Evolutionary conservation across 2,113 vertebrate species (phyloP).

Genomic region (Galemys pyrenaicus): DNA sequence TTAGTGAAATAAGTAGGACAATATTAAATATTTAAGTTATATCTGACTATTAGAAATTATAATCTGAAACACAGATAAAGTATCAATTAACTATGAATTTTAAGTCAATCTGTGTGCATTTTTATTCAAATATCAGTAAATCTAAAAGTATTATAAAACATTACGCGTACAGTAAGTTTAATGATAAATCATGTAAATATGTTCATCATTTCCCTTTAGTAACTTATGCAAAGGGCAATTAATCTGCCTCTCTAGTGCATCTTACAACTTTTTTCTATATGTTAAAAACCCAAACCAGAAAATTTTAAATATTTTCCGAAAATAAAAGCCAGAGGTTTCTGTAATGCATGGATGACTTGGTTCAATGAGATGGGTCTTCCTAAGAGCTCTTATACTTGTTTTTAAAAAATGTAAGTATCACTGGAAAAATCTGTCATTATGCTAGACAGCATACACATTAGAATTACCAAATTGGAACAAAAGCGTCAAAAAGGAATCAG

Average conservation of each 20-base stretch:
- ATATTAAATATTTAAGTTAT: constrained; percentile 31
- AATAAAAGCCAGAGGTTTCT: background rate
- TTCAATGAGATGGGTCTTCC: background rate
- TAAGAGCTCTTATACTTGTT: background rate
- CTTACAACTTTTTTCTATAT: constrained; percentile 49
- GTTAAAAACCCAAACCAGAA: background rate
- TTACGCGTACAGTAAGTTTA: constrained; percentile 64
- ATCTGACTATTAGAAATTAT: background rate
- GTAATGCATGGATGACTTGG: background rate
- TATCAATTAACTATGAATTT: background rate
- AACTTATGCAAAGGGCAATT: constrained; percentile 61
- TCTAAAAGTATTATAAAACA: constrained; percentile 60
- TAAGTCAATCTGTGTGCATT: background rate
- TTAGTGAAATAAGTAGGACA: background rate
- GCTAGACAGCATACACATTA: background rate
- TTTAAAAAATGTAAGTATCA: constrained; percentile 35
- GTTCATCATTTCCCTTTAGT: constrained; percentile 70
- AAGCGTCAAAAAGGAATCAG: background rate
- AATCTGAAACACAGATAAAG: background rate
- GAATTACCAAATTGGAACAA: background rate
- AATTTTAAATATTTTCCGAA: constrained; percentile 25
- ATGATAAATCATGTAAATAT: constrained; percentile 65
- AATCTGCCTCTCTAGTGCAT: constrained; percentile 28
- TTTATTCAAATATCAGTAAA: constrained; percentile 54
- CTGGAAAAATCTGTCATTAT: background rate